Conservation (phyloP, 1,140 invertebrate species). For the Globodera ellingtonae region DNA sequence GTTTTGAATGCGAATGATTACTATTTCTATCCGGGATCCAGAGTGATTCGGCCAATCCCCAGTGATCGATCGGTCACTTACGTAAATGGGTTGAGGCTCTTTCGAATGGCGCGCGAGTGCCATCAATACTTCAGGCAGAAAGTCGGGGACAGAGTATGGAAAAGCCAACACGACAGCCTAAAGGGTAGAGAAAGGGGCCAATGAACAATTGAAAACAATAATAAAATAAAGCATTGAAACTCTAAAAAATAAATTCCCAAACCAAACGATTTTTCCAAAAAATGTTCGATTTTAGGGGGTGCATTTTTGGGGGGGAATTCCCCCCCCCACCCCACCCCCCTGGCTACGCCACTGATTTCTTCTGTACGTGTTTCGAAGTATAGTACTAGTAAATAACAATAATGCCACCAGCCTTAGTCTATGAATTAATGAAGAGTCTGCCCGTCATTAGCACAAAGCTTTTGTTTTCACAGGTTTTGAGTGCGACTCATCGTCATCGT, state of each 20-base stretch:
- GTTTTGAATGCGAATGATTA: background rate
- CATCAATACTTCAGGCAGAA: constrained; percentile 80
- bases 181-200: background rate
- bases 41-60: background rate
- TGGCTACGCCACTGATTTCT: too few species aligned
- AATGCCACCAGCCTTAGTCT: too few species aligned
- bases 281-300: too few species aligned
- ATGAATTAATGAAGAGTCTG: too few species aligned
- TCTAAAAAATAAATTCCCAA: background rate
- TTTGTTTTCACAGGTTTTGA: constrained; percentile 26
- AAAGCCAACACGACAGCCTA: constrained; percentile 77
- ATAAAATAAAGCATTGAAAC: background rate
- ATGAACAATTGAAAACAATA: background rate
- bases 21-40: background rate
- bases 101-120: constrained; percentile 74
- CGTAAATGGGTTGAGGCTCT: constrained; percentile 87
- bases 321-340: too few species aligned
- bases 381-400: too few species aligned
- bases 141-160: constrained; percentile 85
- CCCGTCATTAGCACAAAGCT: too few species aligned
- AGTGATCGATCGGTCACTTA: constrained; percentile 68
- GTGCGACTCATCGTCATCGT: constrained; percentile 74
- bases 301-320: too few species aligned
- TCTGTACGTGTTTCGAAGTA: too few species aligned
- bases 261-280: too few species aligned